These are phyloP conservation scores for Gallirallus australis DNA, from an alignment of 2,797 vertebrate genomes.

Conservation along the genomic window DNA sequence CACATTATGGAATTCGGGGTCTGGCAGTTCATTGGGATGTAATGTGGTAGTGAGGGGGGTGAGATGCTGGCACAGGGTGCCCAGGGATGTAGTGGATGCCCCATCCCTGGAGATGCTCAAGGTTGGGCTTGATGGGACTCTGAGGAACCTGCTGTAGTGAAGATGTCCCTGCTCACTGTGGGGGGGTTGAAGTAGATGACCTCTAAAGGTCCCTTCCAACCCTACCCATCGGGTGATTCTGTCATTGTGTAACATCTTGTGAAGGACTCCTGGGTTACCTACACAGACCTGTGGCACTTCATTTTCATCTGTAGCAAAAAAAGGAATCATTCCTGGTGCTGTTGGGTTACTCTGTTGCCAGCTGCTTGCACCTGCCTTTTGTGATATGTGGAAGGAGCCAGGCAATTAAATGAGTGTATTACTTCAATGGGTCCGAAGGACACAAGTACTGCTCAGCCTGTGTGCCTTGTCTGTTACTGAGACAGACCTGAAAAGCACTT, in stretches of 20 bases:
- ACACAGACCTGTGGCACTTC: not conserved
- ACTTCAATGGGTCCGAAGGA: not conserved
- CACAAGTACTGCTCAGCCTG: rapidly evolving
- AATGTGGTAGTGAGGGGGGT: not conserved
- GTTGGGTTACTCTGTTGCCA: not conserved
- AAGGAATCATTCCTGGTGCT: not conserved
- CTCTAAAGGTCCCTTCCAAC: too few species aligned
- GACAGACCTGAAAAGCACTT: not conserved
- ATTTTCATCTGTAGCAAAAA: not conserved
- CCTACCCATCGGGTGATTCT: too few species aligned
- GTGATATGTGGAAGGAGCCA: not conserved
- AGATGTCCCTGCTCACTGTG: too few species aligned
- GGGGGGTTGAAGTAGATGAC: too few species aligned
- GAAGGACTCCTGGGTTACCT: not conserved
- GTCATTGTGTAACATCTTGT: too few species aligned
- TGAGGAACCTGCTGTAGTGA: too few species aligned
- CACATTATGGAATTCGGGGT: not conserved
- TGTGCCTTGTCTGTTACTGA: not conserved
- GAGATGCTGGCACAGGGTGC: too few species aligned
- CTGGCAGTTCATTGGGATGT: not conserved
- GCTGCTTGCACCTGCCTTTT: not conserved
- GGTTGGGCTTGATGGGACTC: too few species aligned
- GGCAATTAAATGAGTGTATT: not conserved
- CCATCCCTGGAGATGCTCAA: too few species aligned
- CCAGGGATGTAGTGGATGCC: too few species aligned